Evolutionary conservation across 1,140 invertebrate genomes (phyloP).

Genomic region (Drosophila mojavensis): DNA sequence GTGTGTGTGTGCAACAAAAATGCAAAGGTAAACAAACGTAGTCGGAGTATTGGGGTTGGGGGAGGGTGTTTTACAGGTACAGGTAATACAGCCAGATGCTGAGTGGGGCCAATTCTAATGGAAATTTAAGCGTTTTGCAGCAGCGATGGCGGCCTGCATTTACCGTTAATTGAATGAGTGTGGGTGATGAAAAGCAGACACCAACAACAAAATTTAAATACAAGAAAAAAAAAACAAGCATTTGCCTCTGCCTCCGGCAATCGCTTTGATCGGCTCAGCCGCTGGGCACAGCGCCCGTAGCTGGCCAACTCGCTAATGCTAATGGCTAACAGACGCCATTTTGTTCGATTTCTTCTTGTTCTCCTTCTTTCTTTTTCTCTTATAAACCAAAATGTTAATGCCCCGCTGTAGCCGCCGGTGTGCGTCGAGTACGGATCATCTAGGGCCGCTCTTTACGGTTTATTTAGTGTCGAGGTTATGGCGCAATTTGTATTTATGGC

Average conservation of each 20-base stretch:
- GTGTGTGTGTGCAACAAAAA: conserved; percentile 32
- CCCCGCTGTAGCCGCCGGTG: neutral
- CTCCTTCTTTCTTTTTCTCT: neutral
- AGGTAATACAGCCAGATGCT: conserved; percentile 47
- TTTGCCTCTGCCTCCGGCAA: neutral
- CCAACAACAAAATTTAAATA: conserved; percentile 14
- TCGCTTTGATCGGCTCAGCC: conserved; percentile 30
- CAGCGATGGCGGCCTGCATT: conserved; percentile 49
- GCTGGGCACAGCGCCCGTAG: neutral
- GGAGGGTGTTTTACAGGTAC: neutral
- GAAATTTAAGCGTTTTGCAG: conserved; percentile 3
- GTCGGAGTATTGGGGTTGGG: neutral
- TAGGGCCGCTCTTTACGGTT: conserved; percentile 60
- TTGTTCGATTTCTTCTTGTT: conserved; percentile 20
- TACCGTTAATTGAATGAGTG: conserved; percentile 69
- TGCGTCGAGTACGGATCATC: conserved; percentile 2
- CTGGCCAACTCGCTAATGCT: conserved; percentile 11
- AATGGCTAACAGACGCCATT: conserved; percentile 67
- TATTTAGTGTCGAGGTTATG: conserved; percentile 79
- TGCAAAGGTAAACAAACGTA: conserved; percentile 58
- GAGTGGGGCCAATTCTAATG: conserved; percentile 14
- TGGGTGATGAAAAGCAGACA: conserved; percentile 74
- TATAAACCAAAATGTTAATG: conserved; percentile 9
- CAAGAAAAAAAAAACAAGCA: neutral
- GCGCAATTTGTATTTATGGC: conserved; percentile 79